A percentile compares a stretch with the other conserved stretches of the same genome.
These are phyloP conservation scores for Semaprochilodus insignis DNA, from an alignment of 2,797 vertebrate genomes.

Conservation along the genomic window DNA sequence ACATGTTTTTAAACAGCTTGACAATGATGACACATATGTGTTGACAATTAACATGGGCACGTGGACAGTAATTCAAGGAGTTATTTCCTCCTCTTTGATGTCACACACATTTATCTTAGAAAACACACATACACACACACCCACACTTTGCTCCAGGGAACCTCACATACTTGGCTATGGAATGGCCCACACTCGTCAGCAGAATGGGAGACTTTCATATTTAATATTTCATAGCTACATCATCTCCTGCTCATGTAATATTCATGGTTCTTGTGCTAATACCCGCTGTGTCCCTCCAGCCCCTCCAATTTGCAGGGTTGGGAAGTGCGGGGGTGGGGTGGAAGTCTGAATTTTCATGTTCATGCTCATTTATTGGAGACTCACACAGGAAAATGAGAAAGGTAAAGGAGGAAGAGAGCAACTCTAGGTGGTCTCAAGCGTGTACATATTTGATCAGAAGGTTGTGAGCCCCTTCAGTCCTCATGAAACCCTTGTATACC, in stretches of 20 bases:
- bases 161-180: conserved; percentile 21
- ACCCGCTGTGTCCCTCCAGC: conserved; percentile 44
- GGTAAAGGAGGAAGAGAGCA: background rate
- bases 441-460: background rate
- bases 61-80: conserved; percentile 7
- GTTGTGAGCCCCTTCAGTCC: background rate
- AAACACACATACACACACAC: conserved; percentile 1
- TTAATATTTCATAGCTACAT: conserved; percentile 80
- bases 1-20: conserved; percentile 31
- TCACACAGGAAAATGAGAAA: background rate
- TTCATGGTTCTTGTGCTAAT: conserved; percentile 71
- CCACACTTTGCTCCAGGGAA: conserved; percentile 30
- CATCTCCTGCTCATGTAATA: conserved; percentile 76
- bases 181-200: conserved; percentile 51
- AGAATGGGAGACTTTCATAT: conserved; percentile 66
- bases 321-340: background rate
- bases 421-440: background rate
- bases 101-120: conserved; percentile 27
- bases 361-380: conserved; percentile 26
- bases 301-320: background rate
- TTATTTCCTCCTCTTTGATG: conserved; percentile 29
- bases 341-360: conserved; percentile 3
- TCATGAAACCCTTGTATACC: background rate
- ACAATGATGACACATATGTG: conserved; percentile 27
- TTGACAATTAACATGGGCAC: conserved; percentile 17